Percentiles rank a stretch among this genome's conserved stretches.
phyloP scores from a whole-genome alignment of 2,113 vertebrate species.

The Ochotona princeps region DNA sequence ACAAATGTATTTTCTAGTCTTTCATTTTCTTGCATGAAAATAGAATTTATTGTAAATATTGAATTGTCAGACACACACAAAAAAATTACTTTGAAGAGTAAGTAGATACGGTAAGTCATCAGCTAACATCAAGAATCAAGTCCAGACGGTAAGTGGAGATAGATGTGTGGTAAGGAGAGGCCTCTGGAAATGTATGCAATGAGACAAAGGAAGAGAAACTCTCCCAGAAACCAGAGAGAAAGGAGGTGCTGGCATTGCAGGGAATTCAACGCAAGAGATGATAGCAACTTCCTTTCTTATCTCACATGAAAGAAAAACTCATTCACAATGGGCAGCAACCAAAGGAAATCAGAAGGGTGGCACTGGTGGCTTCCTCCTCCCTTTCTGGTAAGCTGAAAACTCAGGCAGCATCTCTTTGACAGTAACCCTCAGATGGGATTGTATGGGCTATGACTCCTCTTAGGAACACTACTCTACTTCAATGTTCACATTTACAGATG shows the following conservation, averaged over 20 bases:
- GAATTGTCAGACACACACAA: not conserved
- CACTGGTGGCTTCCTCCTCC: too few species aligned
- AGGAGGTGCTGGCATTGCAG: not conserved
- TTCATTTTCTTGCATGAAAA: not conserved
- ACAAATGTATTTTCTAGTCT: not conserved
- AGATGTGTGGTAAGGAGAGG: not conserved
- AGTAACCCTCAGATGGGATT: too few species aligned
- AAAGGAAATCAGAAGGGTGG: too few species aligned
- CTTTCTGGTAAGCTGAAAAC: too few species aligned
- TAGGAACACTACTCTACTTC: not conserved
- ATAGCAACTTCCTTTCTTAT: too few species aligned
- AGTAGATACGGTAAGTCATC: not conserved
- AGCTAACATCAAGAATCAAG: not conserved
- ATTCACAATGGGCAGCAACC: too few species aligned
- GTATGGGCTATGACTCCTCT: too few species aligned
- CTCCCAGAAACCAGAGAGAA: not conserved
- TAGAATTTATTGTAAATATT: not conserved
- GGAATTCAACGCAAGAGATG: too few species aligned
- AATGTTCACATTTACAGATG: not conserved
- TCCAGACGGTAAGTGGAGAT: not conserved
- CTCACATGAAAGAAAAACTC: too few species aligned
- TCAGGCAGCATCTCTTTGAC: too few species aligned
- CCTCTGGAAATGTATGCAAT: not conserved
- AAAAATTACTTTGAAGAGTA: conserved; percentile 27
- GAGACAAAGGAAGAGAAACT: not conserved